phyloP scores from a whole-genome alignment of 2,888 invertebrate species.

The Aphrophora alni region DNA sequence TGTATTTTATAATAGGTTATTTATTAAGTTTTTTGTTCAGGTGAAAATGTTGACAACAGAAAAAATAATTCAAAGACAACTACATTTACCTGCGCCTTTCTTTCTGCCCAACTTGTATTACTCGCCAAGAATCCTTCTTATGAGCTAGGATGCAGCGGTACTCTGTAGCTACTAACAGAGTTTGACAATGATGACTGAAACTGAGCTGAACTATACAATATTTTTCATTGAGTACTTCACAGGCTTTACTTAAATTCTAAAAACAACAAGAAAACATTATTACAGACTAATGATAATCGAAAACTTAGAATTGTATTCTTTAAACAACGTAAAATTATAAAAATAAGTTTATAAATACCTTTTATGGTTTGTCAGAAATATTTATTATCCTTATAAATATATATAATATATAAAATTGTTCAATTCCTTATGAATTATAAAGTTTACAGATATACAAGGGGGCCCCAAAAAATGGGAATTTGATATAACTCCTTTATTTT shows the following conservation, averaged over 20 bases:
- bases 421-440: too few species aligned
- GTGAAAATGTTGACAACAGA: neutral
- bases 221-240: constrained; percentile 81
- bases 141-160: constrained; percentile 82
- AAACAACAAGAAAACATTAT: constrained; percentile 47
- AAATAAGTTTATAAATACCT: neutral
- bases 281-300: too few species aligned
- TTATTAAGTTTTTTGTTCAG: too few species aligned
- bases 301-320: too few species aligned
- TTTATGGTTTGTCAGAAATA: neutral
- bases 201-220: constrained; percentile 86
- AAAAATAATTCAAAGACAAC: too few species aligned
- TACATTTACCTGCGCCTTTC: constrained; percentile 82
- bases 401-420: too few species aligned
- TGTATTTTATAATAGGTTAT: too few species aligned
- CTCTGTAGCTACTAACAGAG: constrained; percentile 80
- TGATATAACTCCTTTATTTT: too few species aligned
- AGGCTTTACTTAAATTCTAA: constrained; percentile 83
- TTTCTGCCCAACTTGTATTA: constrained; percentile 83
- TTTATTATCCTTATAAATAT: too few species aligned
- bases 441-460: too few species aligned
- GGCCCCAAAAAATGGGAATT: too few species aligned
- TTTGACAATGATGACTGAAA: constrained; percentile 68
- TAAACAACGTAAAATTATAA: neutral
- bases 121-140: constrained; percentile 65